phyloP scores from a whole-genome alignment of 2,797 vertebrate genomes.

The Semaprochilodus insignis region DNA sequence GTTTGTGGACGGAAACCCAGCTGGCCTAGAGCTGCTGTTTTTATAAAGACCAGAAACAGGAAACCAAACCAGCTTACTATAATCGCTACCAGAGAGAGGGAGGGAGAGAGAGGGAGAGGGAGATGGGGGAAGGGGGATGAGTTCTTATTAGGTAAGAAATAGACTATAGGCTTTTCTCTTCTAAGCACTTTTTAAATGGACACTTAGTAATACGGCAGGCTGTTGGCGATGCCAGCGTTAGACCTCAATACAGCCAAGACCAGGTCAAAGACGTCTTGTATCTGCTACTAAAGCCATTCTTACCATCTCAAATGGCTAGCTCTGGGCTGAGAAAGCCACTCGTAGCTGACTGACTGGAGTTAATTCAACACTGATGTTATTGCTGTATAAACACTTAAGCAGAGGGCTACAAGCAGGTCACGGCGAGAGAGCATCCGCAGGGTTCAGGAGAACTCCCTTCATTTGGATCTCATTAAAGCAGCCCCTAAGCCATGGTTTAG shows the following conservation, averaged over 20 bases:
- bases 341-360: conserved; percentile 10
- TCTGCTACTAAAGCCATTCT: conserved; percentile 30
- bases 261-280: background rate
- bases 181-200: conserved; percentile 2
- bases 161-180: background rate
- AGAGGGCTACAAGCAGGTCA: conserved; percentile 14
- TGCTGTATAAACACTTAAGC: conserved; percentile 26
- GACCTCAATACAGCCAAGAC: conserved; percentile 8
- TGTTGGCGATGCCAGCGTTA: conserved; percentile 5
- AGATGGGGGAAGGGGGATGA: background rate
- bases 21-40: conserved; percentile 49
- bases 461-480: conserved; percentile 15
- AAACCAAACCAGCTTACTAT: conserved; percentile 58
- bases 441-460: background rate
- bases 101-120: conserved; percentile 11
- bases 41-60: conserved; percentile 67
- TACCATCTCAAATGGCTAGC: conserved; percentile 1
- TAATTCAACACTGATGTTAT: conserved; percentile 16
- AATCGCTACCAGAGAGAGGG: conserved; percentile 66
- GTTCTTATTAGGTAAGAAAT: conserved; percentile 2
- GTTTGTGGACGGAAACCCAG: conserved; percentile 42
- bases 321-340: background rate
- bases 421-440: background rate
- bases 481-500: background rate
- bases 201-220: background rate